Evolutionary conservation across 92 coral and sea anemone species (phyloP), one percentile per base, ranked within the genome.

Genomic region (Blastomussa wellsi): DNA sequence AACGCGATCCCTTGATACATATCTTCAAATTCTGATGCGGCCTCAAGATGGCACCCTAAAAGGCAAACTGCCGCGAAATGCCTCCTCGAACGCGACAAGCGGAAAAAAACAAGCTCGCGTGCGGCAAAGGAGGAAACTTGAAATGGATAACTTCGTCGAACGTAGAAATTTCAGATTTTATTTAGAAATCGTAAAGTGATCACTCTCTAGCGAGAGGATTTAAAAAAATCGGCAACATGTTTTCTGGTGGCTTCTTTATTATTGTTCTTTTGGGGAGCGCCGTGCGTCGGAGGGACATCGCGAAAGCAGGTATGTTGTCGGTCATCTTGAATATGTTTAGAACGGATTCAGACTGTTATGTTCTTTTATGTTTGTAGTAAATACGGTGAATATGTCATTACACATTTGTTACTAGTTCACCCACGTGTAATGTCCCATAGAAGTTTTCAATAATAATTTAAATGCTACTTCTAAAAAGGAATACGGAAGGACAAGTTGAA

Each of bases 11-110:
- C 62, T 55, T 60, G 87, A 83, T 73, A 78, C 73, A 59, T 74
- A 83, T 83, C 87, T 83, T 77, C 74, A 60, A 83, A 74, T 73
- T 83, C 80, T 57, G 74, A 59, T 74, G 87, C 41, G 80, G 87
- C 81, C 80, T 11, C 87, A 59, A 83, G 59, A 74, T 74, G 87
- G 47, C 70, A 59, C 55, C 32, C 60, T 83, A 74, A 74, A 74
- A 74, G 74, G 81, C 79, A 28, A 44, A 62, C 71, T 55, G 81
- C 55, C 53, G 69, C 44, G 81, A 74, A 16, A 0, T 33, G 32
- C 16, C 16, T 62, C 68, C 68, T 62, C 33, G 33, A 26, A 62
- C 68, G 15, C 68, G 68, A 9, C 68, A 29, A n/a, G 15, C 51
- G 48, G 52, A 13, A 37, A 20, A n/a, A 74, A 60, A 74, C 52